Conservation (phyloP, 2,888 invertebrate species). For the Geotrupes spiniger region DNA sequence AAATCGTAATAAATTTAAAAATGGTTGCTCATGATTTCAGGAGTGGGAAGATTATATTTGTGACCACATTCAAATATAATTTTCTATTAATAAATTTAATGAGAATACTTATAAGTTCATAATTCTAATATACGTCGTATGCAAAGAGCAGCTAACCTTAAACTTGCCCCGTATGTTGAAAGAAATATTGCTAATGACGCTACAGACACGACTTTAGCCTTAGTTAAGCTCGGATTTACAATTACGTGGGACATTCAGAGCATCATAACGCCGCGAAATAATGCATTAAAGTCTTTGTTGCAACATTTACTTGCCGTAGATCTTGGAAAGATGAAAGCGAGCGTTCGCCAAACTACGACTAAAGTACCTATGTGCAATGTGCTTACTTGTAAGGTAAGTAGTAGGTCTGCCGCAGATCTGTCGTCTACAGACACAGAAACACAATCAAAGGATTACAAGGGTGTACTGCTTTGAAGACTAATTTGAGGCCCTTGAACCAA, state of each 20-base stretch:
- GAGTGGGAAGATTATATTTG: too few species aligned
- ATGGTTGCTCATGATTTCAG: too few species aligned
- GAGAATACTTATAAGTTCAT: too few species aligned
- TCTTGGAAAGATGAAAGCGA: conserved; percentile 35
- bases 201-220: too few species aligned
- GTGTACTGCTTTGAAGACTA: conserved; percentile 32
- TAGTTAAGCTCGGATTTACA: conserved; percentile 2
- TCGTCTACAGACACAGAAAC: conserved; percentile 37
- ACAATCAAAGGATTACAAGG: conserved; percentile 39
- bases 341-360: conserved; percentile 29
- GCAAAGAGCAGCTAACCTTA: too few species aligned
- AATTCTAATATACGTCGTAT: too few species aligned
- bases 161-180: too few species aligned
- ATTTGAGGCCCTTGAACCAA: conserved; percentile 29
- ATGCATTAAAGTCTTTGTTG: neutral
- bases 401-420: conserved; percentile 37
- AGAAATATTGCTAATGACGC: too few species aligned
- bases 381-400: conserved; percentile 37
- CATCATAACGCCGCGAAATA: conserved; percentile 5
- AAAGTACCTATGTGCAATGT: conserved; percentile 34
- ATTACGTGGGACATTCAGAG: conserved; percentile 1
- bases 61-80: too few species aligned
- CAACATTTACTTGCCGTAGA: neutral
- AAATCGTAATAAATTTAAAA: too few species aligned
- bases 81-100: too few species aligned